Conservation (phyloP, 2,113 vertebrate genomes). For the rat (Rattus norvegicus) region DNA sequence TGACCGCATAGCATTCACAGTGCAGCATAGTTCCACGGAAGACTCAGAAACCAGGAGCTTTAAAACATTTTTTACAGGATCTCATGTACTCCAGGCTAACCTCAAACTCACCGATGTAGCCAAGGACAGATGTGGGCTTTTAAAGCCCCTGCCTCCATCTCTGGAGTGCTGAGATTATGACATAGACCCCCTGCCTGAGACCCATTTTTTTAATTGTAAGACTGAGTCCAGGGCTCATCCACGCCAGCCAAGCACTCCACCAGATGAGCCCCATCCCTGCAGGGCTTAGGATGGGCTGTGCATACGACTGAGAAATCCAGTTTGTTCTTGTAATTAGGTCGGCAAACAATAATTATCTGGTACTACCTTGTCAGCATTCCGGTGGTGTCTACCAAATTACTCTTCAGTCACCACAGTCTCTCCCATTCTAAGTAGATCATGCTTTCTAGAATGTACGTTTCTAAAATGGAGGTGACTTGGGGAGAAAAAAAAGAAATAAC, state of each 20-base stretch:
- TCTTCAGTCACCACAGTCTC: neutral
- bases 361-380: neutral
- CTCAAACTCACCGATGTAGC: neutral
- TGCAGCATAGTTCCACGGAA: neutral
- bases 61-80: neutral
- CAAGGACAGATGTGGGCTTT: neutral
- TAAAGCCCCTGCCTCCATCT: neutral
- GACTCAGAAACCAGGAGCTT: neutral
- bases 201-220: neutral
- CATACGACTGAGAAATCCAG: neutral
- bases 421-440: neutral
- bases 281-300: neutral
- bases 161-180: neutral
- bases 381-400: neutral
- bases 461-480: slow-evolving; percentile 3
- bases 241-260: neutral
- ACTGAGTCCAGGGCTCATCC: neutral
- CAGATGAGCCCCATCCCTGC: neutral
- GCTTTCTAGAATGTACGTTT: neutral
- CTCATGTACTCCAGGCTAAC: neutral
- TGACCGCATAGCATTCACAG: neutral
- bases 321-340: neutral
- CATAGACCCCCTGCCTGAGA: neutral
- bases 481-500: neutral
- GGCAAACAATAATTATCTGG: neutral